Evolutionary conservation across 92 coral and sea anemone genomes (phyloP), one percentile per base, ranked within the genome.

Genomic region (Parazoanthus atlanticus): DNA sequence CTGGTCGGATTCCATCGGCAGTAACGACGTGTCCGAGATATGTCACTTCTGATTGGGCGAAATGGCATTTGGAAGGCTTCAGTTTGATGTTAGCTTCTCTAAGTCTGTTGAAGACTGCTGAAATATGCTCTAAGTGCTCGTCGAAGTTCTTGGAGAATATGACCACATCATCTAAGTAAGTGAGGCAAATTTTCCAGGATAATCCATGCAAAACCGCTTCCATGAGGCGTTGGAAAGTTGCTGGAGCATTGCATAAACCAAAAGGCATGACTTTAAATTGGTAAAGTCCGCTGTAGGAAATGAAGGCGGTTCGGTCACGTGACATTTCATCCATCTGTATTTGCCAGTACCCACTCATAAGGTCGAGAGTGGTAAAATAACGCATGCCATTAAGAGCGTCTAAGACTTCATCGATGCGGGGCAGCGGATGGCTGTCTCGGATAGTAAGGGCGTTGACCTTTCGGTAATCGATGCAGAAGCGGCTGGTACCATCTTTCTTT

Each of bases 401-500:
- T 9, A 86, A 32, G 6, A 80, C 79, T 23, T 74, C 84, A 49
- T 88, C 86, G 21, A 88, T 41, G 30, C 79, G 72, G 33, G 89
- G 84, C 0, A 86, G n/a, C 29, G 84, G 88, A 46, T 84, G 88
- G 7, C 76, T 61, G 29, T 84, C 88, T 6, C 26, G 25, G 8
- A 30, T 66, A 11, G 88, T 84, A 21, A 84, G 26, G 13, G 85
- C 73, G 69, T 77, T 86, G 15, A 86, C 31, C 49, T 66, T 56
- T 12, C 85, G 69, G 54, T 52, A 86, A 30, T 86, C 89, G 0
- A 86, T 47, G 33, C 89, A 76, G 69, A 86, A 86, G 0, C 84
- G 49, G 19, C 85, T 76, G 0, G 89, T 66, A 54, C 75, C 85
- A 15, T 86, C 75, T 29, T 86, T 86, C 46, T 86, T 86, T 52